Base-by-base conservation (phyloP, 2,113 vertebrate species). In the Callocephalon fimbriatum region DNA sequence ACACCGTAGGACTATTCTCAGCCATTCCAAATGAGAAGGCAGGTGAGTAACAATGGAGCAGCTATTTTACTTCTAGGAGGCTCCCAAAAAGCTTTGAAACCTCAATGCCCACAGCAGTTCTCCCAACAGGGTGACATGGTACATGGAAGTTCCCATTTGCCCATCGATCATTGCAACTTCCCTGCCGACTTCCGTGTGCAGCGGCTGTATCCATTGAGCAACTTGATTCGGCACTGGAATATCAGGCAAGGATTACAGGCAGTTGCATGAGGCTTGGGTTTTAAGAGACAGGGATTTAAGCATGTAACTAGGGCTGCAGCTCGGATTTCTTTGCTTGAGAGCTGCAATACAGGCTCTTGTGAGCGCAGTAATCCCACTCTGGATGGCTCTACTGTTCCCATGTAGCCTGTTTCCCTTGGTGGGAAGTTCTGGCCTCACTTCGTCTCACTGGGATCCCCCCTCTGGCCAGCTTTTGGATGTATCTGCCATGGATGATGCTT, bases 171-270 rank as follows among this genome's bases (percentile, higher is more conserved):
- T 25, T 2, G 9, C 0, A 1, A 1, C 40, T 17, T 2, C 54
- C 27, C 54, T 44, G 27, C 1, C 2, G 5, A 3, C 14, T 32
- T 44, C 79, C 22, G 50, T 3, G 0, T 5, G 1, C 19, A 22
- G 67, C 42, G 0, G 2, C 37, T 44, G n/a, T 2, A 0, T 14
- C 66, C 42, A 0, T 1, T 1, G 50, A 26, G 16, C 45, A 1
- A 59, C 42, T 50, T 2, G 21, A 0, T 42, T 18, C 32, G 65
- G 32, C 47, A 2, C 87, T n/a, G 68, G 7, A 26, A 19, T 4
- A 9, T 7, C 47, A 22, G 19, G 7, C 8, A 7, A 8, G 73
- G 50, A 51, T 81, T 18, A 4, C 0, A 1, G 61, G 77, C 75
- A 35, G 29, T 2, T 72, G 56, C 4, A 1, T 6, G 62, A 79